A percentile compares a stretch with the other conserved stretches of the same genome.
These are phyloP conservation scores for Aphelocoma coerulescens DNA, from an alignment of 2,113 vertebrate genomes.

Conservation along the genomic window DNA sequence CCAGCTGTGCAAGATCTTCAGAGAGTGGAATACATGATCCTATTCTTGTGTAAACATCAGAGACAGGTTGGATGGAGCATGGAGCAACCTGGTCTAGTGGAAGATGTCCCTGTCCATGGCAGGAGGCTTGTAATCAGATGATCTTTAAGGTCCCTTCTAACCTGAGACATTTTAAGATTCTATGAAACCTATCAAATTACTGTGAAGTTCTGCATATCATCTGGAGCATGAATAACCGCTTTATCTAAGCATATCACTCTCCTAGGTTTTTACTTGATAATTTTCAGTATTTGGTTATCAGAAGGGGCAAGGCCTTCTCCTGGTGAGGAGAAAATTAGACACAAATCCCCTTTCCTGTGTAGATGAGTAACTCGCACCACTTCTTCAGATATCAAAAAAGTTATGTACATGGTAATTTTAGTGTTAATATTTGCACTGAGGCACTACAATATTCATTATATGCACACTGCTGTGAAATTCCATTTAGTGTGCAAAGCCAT, in stretches of 20 bases:
- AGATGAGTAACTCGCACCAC: neutral
- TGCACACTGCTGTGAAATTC: neutral
- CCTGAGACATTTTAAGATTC: neutral
- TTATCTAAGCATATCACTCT: neutral
- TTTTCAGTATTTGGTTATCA: neutral
- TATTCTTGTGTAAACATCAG: neutral
- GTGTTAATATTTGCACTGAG: neutral
- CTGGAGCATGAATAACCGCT: neutral
- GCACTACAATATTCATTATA: neutral
- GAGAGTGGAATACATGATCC: neutral
- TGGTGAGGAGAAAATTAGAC: neutral
- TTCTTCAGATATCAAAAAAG: neutral
- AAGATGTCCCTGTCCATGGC: neutral
- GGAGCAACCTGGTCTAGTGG: neutral
- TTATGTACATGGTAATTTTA: neutral
- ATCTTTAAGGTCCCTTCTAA: neutral
- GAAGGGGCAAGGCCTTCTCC: neutral
- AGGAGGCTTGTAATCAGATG: neutral
- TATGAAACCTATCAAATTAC: neutral
- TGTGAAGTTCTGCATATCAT: neutral
- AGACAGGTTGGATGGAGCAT: neutral
- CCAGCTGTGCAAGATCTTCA: neutral
- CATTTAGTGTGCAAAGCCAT: neutral
- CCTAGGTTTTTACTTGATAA: neutral
- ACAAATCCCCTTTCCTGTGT: neutral